Base-by-base conservation (phyloP, 2,797 vertebrate genomes). In the Phalloptychus januarius region DNA sequence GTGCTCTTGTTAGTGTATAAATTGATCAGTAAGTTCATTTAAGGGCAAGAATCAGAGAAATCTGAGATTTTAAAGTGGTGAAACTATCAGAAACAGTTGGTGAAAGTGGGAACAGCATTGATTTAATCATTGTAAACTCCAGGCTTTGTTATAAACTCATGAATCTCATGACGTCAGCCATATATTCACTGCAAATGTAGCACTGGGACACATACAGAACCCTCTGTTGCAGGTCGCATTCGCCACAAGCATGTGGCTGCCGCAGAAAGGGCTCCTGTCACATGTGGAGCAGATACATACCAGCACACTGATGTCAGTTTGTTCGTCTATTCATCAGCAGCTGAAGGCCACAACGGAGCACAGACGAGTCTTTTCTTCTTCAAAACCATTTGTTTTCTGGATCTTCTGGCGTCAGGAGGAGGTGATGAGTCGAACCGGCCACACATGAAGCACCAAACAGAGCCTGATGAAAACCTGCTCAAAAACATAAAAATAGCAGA, bases 221-320 rank as follows among this genome's bases (percentile, higher is more conserved):
- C 86, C 80, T 86, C 80, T 75, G 44, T 31, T 7, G 69, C 33
- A 67, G 70, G 83, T 56, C 48, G 71, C 48, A 78, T 31, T 42
- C 76, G 79, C 67, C 77, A 76, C 72, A 67, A 74, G 82, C 88
- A 81, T 89, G 88, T 79, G 80, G 76, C 44, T 5, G 13, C 72
- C 86, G 93, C 90, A 93, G 89, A 88, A 71, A 36, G 40, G 90
- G 81, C 80, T 61, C 58, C 86, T 89, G 89, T 93, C 89, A 91
- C 91, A 93, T 90, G 88, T 91, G 11, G 83, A 86, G 71, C 82
- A 92, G 89, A 89, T 77, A 92, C 87, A 93, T 93, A 89, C 89
- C 92, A 92, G 33, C 83, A 73, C 71, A 13, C 75, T 92, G 93
- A 94, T 83, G 92, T 94, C 90, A 92, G 84, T 86, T 89, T 91